Conservation (phyloP, 2,113 vertebrate genomes). For the Chloebia gouldiae region DNA sequence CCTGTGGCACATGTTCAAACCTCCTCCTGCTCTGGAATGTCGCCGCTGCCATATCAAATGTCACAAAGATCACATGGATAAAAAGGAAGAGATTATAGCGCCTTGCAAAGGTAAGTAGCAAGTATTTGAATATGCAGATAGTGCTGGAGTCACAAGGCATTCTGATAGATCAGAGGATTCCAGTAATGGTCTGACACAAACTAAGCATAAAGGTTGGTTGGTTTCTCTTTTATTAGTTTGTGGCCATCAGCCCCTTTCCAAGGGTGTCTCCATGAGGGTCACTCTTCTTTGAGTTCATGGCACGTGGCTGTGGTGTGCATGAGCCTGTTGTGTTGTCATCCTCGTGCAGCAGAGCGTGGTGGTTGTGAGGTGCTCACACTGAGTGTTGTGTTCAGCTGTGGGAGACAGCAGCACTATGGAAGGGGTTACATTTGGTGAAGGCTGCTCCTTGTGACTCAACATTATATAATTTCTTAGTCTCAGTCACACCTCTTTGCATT, state of each 20-base stretch:
- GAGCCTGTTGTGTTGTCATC: not conserved
- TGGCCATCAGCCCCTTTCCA: not conserved
- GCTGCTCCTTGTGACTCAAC: not conserved
- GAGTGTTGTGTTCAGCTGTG: not conserved
- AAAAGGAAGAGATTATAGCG: slow-evolving; percentile 94
- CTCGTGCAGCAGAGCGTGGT: accelerated
- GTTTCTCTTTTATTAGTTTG: not conserved
- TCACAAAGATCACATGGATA: slow-evolving; percentile 99
- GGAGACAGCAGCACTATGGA: accelerated
- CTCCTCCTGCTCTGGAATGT: slow-evolving; percentile 96
- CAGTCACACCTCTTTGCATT: not conserved
- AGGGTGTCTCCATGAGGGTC: not conserved
- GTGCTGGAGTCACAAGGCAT: not conserved
- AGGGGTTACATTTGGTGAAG: not conserved
- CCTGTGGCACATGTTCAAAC: slow-evolving; percentile 99
- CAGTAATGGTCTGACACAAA: not conserved
- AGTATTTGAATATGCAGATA: not conserved
- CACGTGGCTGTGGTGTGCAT: accelerated
- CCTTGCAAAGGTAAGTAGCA: slow-evolving; percentile 88
- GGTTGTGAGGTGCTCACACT: not conserved
- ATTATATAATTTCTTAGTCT: not conserved
- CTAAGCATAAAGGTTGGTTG: not conserved
- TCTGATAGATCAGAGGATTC: not conserved
- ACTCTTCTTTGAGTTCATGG: not conserved
- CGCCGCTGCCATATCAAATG: slow-evolving; percentile 99